Percentiles rank a stretch among this genome's conserved stretches.
Evolutionary conservation across 1,140 invertebrate genomes (phyloP).

Genomic region (Macrotrachela quadricornifera): DNA sequence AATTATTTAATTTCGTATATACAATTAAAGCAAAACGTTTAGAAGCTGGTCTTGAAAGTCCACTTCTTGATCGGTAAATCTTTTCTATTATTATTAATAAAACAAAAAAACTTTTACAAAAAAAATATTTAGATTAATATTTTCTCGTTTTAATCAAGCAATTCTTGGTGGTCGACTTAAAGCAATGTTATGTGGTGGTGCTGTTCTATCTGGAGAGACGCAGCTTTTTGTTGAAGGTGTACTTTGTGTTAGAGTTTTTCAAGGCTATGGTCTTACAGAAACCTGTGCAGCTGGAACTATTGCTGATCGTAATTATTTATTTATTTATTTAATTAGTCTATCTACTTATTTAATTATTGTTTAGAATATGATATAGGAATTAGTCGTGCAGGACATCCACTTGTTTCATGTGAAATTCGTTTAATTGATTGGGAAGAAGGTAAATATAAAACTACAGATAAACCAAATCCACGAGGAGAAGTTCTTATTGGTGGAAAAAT

Average conservation of each 20-base stretch:
- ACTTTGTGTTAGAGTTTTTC: slow-evolving; percentile 64
- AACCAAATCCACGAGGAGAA: slow-evolving; percentile 71
- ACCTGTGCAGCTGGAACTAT: slow-evolving; percentile 69
- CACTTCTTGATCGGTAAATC: slow-evolving; percentile 1
- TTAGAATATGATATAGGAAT: slow-evolving; percentile 46
- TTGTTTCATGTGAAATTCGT: slow-evolving; percentile 59
- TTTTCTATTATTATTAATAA: background rate
- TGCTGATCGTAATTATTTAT: too few relatives aligned
- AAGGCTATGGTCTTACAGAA: slow-evolving; percentile 92
- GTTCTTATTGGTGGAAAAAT: slow-evolving; percentile 71
- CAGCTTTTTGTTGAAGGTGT: slow-evolving; percentile 80
- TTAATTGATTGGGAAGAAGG: slow-evolving; percentile 87
- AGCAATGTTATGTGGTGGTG: slow-evolving; percentile 69
- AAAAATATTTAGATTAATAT: too few relatives aligned
- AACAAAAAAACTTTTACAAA: too few relatives aligned
- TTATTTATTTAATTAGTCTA: too few relatives aligned
- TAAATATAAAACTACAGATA: slow-evolving; percentile 63
- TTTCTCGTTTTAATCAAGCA: background rate
- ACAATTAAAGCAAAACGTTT: slow-evolving; percentile 30
- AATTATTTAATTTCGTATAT: slow-evolving; percentile 58
- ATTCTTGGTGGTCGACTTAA: slow-evolving; percentile 58
- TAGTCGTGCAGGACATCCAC: slow-evolving; percentile 69
- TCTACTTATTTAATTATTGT: slow-evolving; percentile 12
- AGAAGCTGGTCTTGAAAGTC: background rate
- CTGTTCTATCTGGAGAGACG: slow-evolving; percentile 78